Percentiles rank a stretch among this genome's conserved stretches.
Evolutionary conservation across 2,113 vertebrate species (phyloP).

Genomic region (Sinocyclocheilus anophthalmus): DNA sequence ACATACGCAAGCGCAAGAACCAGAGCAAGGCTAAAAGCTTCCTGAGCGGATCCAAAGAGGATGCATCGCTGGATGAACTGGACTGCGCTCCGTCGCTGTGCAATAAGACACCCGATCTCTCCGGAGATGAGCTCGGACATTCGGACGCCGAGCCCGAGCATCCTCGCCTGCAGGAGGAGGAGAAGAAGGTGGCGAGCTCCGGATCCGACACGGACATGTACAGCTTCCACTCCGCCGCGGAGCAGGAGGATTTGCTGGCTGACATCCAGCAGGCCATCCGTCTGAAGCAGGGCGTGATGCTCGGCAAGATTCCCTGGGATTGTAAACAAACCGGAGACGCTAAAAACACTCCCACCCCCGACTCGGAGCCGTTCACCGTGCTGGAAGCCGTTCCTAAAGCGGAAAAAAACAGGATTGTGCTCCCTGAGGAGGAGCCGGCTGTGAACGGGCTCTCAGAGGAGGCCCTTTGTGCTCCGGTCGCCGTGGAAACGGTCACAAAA

Average conservation of each 20-base stretch:
- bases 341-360: constrained; percentile 64
- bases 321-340: constrained; percentile 68
- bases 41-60: constrained; percentile 84
- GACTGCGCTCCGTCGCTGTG: constrained; percentile 80
- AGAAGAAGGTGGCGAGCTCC: constrained; percentile 82
- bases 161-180: constrained; percentile 70
- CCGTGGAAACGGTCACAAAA: constrained; percentile 69
- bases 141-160: constrained; percentile 83
- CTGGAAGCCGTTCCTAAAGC: constrained; percentile 58
- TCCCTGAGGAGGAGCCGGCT: constrained; percentile 14
- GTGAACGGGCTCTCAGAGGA: constrained; percentile 46
- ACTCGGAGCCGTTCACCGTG: constrained; percentile 67
- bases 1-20: constrained; percentile 90
- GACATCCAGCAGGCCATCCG: constrained; percentile 95
- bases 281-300: constrained; percentile 82
- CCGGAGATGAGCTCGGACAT: constrained; percentile 88
- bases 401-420: constrained; percentile 53
- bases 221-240: constrained; percentile 95
- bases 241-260: constrained; percentile 95
- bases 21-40: constrained; percentile 83
- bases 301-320: constrained; percentile 68
- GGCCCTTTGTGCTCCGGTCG: constrained; percentile 65
- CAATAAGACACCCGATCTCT: constrained; percentile 89
- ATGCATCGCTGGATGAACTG: constrained; percentile 81
- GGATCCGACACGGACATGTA: constrained; percentile 97